Conservation (phyloP, 1,140 invertebrate species). For the Drosophila bocki region DNA sequence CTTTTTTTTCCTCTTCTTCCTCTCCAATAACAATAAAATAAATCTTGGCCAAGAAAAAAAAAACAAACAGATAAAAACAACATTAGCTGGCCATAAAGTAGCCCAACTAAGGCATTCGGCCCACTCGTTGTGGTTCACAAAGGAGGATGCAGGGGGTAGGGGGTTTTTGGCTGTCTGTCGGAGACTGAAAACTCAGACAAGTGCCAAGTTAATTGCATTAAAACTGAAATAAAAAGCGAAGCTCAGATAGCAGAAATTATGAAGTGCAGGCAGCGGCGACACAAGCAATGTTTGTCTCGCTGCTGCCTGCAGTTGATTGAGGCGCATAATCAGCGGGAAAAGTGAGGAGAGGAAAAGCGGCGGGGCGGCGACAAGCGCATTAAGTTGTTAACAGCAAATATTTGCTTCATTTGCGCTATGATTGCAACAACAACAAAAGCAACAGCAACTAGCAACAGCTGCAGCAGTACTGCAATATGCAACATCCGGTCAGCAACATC, state of each 20-base stretch:
- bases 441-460: constrained; percentile 43
- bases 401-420: constrained; percentile 82
- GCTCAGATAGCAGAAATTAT: constrained; percentile 82
- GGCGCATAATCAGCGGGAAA: constrained; percentile 73
- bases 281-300: constrained; percentile 38
- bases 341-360: not conserved
- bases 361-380: constrained; percentile 67
- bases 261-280: constrained; percentile 63
- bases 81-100: constrained; percentile 77
- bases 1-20: constrained; percentile 1
- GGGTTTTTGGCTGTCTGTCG: constrained; percentile 44
- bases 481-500: constrained; percentile 69
- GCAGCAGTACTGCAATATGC: constrained; percentile 48
- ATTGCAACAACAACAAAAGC: constrained; percentile 51
- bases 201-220: constrained; percentile 83
- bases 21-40: constrained; percentile 79
- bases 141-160: not conserved
- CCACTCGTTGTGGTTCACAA: constrained; percentile 32
- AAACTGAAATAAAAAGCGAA: constrained; percentile 83
- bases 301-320: constrained; percentile 71
- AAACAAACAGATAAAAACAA: constrained; percentile 74
- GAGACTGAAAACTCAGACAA: constrained; percentile 70
- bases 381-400: constrained; percentile 83
- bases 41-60: constrained; percentile 72
- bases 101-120: constrained; percentile 58